These are phyloP conservation scores for Camptogramma bilineatum DNA, from an alignment of 2,888 invertebrate genomes.

Conservation along the genomic window DNA sequence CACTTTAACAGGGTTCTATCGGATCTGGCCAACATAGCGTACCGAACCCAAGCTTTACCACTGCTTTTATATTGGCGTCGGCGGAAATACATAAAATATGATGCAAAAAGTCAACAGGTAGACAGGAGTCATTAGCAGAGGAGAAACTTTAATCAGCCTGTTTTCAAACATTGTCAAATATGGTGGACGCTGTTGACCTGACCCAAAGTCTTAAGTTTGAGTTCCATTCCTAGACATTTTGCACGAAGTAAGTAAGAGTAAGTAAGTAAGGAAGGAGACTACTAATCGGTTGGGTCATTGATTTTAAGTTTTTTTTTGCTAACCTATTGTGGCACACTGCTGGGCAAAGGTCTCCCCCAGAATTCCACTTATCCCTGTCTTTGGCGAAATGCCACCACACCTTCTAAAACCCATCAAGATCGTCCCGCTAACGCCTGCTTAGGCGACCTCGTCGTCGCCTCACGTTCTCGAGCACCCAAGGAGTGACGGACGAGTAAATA, in stretches of 20 bases:
- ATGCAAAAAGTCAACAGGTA: constrained; percentile 32
- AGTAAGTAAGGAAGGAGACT: no score
- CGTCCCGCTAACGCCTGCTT: no score
- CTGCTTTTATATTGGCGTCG: constrained; percentile 12
- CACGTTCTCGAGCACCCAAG: no score
- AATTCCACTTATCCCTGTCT: no score
- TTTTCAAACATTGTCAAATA: background rate
- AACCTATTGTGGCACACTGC: no score
- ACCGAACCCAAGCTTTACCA: constrained; percentile 48
- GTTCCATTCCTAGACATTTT: background rate
- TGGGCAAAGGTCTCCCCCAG: no score
- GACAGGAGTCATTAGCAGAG: background rate
- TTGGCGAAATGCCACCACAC: no score
- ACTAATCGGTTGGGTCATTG: no score
- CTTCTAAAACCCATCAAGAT: no score
- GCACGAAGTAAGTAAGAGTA: background rate
- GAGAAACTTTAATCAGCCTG: background rate
- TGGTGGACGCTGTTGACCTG: background rate
- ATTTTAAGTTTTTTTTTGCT: no score
- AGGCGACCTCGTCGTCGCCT: no score
- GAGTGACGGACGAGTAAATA: constrained; percentile 1
- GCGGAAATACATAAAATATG: constrained; percentile 26
- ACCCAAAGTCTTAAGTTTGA: background rate
- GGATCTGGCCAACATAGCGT: constrained; percentile 50
- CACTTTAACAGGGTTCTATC: constrained; percentile 68